Evolutionary conservation across 2,888 invertebrate genomes (phyloP), one percentile per base, ranked within the genome.

Genomic region (Thera obeliscata): DNA sequence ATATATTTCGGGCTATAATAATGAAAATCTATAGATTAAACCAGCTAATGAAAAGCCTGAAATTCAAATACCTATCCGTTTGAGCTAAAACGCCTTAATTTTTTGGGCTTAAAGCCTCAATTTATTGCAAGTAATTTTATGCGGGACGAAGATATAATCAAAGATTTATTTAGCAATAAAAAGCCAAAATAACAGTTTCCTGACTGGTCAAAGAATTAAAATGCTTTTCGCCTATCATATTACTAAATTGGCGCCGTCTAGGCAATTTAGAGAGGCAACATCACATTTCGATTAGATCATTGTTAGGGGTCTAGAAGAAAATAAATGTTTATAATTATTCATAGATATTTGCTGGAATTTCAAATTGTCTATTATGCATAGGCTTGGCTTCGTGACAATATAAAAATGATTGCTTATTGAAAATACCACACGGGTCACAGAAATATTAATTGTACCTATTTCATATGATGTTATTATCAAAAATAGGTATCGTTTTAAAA

Each of bases 91-190:
- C 22, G 22, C 22, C 22, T 22, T 22, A 22, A 6, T 38, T 38
- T 38, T 5, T 38, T 38, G 38, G 3, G 38, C 38, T 2, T 36
- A 36, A 12, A 60, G 49, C 9, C 22, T 61, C 49, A 48, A 49
- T 60, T 59, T 55, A 58, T 55, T 35, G 50, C 41, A 56, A 63
- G 67, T 63, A 67, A 60, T 67, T 60, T 57, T 61, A 67, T 64
- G 61, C 56, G 52, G n/a, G 36, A 60, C 52, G 46, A n/a, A 60
- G 48, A 61, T 50, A 62, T 69, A 59, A 64, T 58, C 41, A 38
- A 64, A 43, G 68, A 69, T 61, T 69, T 59, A 68, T 64, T 54
- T 33, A 54, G 68, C 61, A 49, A 62, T 69, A 62, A 65, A 68
- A 64, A 59, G n/a, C 12, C 0, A 62, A 67, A 41, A 41, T 61